These are phyloP conservation scores for Stenichneumon culpator DNA, from an alignment of 2,888 invertebrate species.

Conservation along the genomic window DNA sequence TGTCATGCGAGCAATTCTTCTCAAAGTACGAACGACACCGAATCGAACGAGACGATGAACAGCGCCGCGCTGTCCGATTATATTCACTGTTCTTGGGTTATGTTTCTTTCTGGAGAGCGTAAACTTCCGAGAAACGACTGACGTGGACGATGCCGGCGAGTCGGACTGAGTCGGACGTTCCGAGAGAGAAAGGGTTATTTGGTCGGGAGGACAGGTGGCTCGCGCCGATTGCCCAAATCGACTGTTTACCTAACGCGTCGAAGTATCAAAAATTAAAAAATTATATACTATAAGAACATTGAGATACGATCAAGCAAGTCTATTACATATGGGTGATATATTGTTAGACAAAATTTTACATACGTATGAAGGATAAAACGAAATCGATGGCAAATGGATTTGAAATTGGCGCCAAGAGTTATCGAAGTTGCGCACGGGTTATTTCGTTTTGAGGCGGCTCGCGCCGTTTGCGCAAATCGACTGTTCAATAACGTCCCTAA, in stretches of 20 bases:
- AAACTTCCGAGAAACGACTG: conserved; percentile 44
- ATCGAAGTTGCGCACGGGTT: not conserved
- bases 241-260: not conserved
- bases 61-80: conserved; percentile 15
- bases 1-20: conserved; percentile 55
- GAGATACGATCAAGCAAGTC: not conserved
- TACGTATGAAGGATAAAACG: too few relatives aligned
- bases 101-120: conserved; percentile 22
- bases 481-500: not conserved
- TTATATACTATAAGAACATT: not conserved
- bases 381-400: too few relatives aligned
- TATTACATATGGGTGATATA: too few relatives aligned
- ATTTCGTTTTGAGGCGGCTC: not conserved
- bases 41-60: not conserved
- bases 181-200: conserved; percentile 11
- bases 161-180: too few relatives aligned
- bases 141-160: conserved; percentile 47
- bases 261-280: not conserved
- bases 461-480: not conserved
- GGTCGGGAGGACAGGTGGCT: not conserved
- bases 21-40: conserved; percentile 5
- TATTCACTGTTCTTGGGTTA: conserved; percentile 27
- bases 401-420: too few relatives aligned
- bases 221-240: not conserved
- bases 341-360: too few relatives aligned